Evolutionary conservation across 2,888 invertebrate species (phyloP).

Genomic region (Stenchaetothrips biformis): DNA sequence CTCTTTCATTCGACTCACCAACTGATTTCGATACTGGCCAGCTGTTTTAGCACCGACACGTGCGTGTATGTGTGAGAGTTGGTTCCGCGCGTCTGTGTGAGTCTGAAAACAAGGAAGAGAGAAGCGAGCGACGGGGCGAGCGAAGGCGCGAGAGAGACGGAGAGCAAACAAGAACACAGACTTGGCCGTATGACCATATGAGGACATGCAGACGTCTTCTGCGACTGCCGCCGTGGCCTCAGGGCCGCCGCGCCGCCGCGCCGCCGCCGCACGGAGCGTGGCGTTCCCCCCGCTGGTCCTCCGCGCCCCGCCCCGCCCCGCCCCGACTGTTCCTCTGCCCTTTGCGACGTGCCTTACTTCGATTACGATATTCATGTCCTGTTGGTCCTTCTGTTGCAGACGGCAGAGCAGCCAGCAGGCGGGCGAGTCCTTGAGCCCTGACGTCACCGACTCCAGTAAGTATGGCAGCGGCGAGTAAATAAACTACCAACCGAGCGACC

Average conservation of each 20-base stretch:
- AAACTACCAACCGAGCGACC: not conserved
- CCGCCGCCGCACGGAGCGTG: constrained; percentile 45
- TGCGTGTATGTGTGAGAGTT: no score
- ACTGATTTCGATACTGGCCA: no score
- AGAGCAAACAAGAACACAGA: not conserved
- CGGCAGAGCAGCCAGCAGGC: not conserved
- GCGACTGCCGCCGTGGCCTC: constrained; percentile 42
- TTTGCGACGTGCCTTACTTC: not conserved
- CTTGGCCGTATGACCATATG: not conserved
- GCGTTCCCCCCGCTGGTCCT: constrained; percentile 43
- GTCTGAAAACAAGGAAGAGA: no score
- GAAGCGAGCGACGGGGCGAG: not conserved
- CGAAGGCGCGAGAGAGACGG: not conserved
- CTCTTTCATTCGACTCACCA: no score
- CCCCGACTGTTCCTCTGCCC: not conserved
- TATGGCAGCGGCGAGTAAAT: not conserved
- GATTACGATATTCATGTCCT: no score
- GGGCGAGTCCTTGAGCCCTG: not conserved
- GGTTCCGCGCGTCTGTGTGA: no score
- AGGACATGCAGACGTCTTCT: constrained; percentile 31
- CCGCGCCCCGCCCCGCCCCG: constrained; percentile 36
- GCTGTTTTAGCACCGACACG: no score
- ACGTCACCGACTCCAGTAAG: not conserved
- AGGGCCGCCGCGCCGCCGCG: constrained; percentile 47
- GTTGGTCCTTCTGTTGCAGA: not conserved